Evolutionary conservation across 2,888 invertebrate species (phyloP).

Genomic region (Drosophila villosipedis): DNA sequence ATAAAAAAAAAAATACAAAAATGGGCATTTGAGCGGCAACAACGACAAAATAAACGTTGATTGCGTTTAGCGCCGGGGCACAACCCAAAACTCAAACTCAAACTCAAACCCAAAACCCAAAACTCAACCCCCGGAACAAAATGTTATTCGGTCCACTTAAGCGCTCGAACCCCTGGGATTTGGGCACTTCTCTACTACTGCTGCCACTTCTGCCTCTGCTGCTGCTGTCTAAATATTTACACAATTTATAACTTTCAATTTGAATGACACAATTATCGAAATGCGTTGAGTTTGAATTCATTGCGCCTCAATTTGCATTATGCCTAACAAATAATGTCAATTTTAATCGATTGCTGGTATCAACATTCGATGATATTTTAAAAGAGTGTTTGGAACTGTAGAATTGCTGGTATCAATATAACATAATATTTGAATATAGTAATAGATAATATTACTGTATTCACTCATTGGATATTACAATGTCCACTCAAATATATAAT

Average conservation of each 20-base stretch:
- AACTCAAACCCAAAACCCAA: not conserved
- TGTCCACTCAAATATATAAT: accelerated
- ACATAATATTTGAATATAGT: not conserved
- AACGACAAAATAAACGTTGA: constrained; percentile 70
- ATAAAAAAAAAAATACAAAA: constrained; percentile 21
- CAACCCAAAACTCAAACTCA: constrained; percentile 14
- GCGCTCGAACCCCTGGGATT: constrained; percentile 58
- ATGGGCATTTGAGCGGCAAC: constrained; percentile 30
- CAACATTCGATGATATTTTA: not conserved
- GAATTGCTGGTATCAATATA: not conserved
- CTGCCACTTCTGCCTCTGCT: not conserved
- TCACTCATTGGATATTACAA: too few relatives aligned
- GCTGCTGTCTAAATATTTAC: constrained; percentile 72
- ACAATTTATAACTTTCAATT: constrained; percentile 77
- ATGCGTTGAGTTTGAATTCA: constrained; percentile 22
- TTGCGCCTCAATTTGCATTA: constrained; percentile 29
- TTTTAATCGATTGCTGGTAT: not conserved
- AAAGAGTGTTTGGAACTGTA: not conserved
- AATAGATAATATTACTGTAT: too few relatives aligned
- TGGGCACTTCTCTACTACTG: constrained; percentile 31
- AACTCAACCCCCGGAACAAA: constrained; percentile 34
- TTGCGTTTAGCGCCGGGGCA: constrained; percentile 58
- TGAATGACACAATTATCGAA: constrained; percentile 71
- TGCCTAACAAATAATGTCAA: not conserved
- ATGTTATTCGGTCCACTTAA: constrained; percentile 53